Conservation (phyloP, 2,888 invertebrate genomes). For the Tolmerus cingulatus region DNA sequence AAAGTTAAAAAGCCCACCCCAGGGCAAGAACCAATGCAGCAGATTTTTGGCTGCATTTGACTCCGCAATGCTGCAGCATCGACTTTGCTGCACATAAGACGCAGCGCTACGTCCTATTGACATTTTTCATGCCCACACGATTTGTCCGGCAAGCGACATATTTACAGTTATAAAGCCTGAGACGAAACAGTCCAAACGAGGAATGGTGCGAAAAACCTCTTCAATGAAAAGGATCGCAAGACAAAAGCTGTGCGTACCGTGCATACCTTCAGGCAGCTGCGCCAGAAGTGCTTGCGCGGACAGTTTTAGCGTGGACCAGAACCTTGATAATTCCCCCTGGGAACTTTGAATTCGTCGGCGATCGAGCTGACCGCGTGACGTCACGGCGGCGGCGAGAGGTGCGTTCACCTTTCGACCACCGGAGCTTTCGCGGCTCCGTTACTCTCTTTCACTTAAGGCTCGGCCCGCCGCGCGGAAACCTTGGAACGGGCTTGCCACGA, state of each 20-base stretch:
- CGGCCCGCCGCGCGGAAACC: neutral
- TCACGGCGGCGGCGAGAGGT: neutral
- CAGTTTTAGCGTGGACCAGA: neutral
- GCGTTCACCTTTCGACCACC: constrained; percentile 22
- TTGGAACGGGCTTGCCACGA: neutral
- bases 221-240: neutral
- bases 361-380: neutral
- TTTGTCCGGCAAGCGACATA: too few relatives aligned
- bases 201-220: too few relatives aligned
- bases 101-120: too few relatives aligned
- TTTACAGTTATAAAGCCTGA: too few relatives aligned
- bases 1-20: too few relatives aligned
- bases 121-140: too few relatives aligned
- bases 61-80: too few relatives aligned
- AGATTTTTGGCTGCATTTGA: too few relatives aligned
- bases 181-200: too few relatives aligned
- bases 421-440: neutral
- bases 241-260: neutral
- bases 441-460: constrained; percentile 7
- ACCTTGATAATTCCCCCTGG: neutral
- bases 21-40: too few relatives aligned
- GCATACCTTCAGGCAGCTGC: neutral
- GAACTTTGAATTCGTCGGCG: neutral
- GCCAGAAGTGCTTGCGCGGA: too few relatives aligned
- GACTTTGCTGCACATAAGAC: too few relatives aligned